phyloP scores from a whole-genome alignment of 92 coral and sea anemone species.

The Plumapathes pennacea region DNA sequence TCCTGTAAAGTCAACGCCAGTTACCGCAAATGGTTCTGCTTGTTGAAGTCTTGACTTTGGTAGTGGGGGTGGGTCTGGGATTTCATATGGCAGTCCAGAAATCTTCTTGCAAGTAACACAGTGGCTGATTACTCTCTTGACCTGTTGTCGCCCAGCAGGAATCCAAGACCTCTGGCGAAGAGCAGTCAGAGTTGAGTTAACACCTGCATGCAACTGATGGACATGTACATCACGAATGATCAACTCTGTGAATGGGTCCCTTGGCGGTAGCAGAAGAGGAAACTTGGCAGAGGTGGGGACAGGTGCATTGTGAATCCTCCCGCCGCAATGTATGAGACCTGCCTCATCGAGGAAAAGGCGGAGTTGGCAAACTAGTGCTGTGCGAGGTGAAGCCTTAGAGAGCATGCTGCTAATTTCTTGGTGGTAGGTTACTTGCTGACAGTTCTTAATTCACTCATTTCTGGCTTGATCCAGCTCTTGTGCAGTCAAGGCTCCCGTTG shows the following conservation, averaged over 20 bases:
- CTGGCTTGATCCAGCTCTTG: constrained; percentile 9
- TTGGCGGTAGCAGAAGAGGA: no score
- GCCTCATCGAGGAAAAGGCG: no score
- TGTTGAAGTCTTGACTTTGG: constrained; percentile 29
- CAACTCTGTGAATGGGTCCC: no score
- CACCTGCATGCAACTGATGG: no score
- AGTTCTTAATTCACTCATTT: constrained; percentile 11
- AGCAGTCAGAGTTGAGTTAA: no score
- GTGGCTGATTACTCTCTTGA: neutral
- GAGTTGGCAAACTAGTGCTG: no score
- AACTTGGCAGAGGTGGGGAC: no score
- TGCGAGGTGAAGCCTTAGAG: constrained; percentile 2
- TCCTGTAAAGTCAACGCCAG: constrained; percentile 40
- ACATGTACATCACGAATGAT: no score
- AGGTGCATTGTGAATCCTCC: no score
- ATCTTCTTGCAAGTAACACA: constrained; percentile 30
- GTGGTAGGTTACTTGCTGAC: constrained; percentile 5
- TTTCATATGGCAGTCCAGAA: constrained; percentile 5
- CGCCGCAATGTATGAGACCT: no score
- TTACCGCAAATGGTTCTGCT: constrained; percentile 30
- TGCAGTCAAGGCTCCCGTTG: constrained; percentile 5
- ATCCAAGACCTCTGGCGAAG: constrained; percentile 14
- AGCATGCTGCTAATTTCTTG: constrained; percentile 17
- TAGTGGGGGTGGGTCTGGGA: constrained; percentile 39
- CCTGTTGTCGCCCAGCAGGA: constrained; percentile 13